A percentile compares a stretch with the other conserved stretches of the same genome.
Conservation (phyloP, 2,113 vertebrate genomes). For the Rhynchomys soricoides region DNA sequence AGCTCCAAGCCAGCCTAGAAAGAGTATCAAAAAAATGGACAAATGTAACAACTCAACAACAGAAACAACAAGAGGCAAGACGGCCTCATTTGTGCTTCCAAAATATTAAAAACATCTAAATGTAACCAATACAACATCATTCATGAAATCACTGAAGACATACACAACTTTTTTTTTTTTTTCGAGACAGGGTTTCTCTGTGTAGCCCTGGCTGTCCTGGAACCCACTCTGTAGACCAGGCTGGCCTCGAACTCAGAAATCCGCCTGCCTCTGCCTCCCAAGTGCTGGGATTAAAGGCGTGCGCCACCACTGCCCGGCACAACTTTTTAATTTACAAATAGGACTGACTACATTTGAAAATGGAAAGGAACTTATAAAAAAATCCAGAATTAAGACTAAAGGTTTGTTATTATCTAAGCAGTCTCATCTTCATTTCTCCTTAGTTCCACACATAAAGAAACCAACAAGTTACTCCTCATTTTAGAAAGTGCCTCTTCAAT, state of each 20-base stretch:
- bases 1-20: background rate
- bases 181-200: no score
- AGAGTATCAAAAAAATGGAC: background rate
- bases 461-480: conserved; percentile 83
- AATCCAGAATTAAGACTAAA: conserved; percentile 28
- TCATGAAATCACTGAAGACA: conserved; percentile 31
- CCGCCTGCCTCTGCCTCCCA: no score
- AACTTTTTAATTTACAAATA: conserved; percentile 16
- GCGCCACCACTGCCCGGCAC: no score
- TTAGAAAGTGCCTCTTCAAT: conserved; percentile 81
- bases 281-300: no score
- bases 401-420: conserved; percentile 32
- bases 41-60: background rate
- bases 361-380: conserved; percentile 31
- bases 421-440: conserved; percentile 62
- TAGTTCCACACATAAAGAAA: conserved; percentile 82
- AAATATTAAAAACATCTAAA: conserved; percentile 57
- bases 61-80: background rate
- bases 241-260: no score
- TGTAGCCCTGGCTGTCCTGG: no score
- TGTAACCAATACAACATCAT: background rate
- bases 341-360: conserved; percentile 17
- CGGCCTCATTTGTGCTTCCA: conserved; percentile 13
- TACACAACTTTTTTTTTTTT: background rate
- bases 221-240: no score